Evolutionary conservation across 2,888 invertebrate genomes (phyloP).

Genomic region (Galeruca laticollis): DNA sequence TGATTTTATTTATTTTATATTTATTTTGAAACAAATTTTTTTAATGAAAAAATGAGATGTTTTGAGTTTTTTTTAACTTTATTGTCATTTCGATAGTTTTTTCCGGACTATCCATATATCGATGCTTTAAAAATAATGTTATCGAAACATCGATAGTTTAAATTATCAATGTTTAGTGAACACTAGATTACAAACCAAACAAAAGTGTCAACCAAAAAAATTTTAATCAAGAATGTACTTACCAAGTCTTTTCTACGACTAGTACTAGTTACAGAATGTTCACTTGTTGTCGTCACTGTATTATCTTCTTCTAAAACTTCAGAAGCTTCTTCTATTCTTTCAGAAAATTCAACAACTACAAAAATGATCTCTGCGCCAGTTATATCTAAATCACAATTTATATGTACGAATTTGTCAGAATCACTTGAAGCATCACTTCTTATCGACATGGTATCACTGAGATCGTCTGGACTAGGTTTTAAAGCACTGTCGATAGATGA

Average conservation of each 20-base stretch:
- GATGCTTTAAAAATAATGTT: no score
- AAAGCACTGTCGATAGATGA: constrained; percentile 87
- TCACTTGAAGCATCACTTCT: constrained; percentile 89
- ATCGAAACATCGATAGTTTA: no score
- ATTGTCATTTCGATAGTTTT: no score
- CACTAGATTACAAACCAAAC: no score
- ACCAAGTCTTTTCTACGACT: constrained; percentile 85
- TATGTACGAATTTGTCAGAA: constrained; percentile 86
- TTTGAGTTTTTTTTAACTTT: no score
- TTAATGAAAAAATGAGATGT: no score
- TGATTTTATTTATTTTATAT: no score
- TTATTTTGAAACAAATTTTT: no score
- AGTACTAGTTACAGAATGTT: constrained; percentile 84
- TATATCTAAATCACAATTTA: constrained; percentile 75
- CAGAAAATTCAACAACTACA: constrained; percentile 63
- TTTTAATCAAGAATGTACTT: constrained; percentile 48
- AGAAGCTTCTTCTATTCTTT: constrained; percentile 82
- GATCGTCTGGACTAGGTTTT: constrained; percentile 79
- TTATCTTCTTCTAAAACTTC: constrained; percentile 84
- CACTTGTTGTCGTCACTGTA: constrained; percentile 83
- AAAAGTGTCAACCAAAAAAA: no score
- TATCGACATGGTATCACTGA: constrained; percentile 80
- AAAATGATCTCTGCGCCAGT: constrained; percentile 81
- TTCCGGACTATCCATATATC: no score
- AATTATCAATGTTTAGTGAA: no score